phyloP scores from a whole-genome alignment of 2,888 invertebrate species.

The Encarsia formosa region DNA sequence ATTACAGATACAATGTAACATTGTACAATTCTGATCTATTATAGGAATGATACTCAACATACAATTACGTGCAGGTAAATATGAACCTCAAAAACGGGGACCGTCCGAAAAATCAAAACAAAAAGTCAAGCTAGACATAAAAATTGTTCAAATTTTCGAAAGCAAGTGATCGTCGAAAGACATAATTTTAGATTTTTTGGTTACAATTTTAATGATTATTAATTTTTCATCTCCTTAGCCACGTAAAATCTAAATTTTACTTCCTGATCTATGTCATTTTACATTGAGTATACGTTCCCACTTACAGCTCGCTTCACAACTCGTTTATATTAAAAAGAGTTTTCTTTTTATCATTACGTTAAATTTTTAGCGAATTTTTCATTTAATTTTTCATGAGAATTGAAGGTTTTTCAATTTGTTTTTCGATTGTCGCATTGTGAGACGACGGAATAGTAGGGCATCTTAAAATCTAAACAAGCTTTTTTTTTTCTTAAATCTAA shows the following conservation, averaged over 20 bases:
- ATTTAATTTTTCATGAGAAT: conserved; percentile 17
- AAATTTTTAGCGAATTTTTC: conserved; percentile 20
- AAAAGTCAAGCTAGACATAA: conserved; percentile 27
- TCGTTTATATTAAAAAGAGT: conserved; percentile 25
- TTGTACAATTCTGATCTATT: conserved; percentile 23
- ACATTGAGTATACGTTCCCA: conserved; percentile 28
- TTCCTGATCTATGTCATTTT: conserved; percentile 26
- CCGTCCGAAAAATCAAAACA: conserved; percentile 12
- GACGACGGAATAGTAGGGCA: background rate
- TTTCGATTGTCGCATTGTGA: background rate
- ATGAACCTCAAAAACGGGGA: conserved; percentile 10
- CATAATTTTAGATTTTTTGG: conserved; percentile 14
- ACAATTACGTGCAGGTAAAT: conserved; percentile 26
- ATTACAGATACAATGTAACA: conserved; percentile 12
- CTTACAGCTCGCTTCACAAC: conserved; percentile 31
- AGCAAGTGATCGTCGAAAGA: conserved; percentile 26
- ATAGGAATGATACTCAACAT: conserved; percentile 28
- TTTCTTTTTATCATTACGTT: conserved; percentile 17
- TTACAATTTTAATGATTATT: conserved; percentile 3
- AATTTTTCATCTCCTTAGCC: conserved; percentile 15
- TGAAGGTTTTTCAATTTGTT: conserved; percentile 13
- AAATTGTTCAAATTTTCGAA: conserved; percentile 24
- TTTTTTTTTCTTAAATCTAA: conserved; percentile 25
- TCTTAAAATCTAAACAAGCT: conserved; percentile 19
- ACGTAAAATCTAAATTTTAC: conserved; percentile 25